Conservation (phyloP, 1,140 invertebrate genomes). For the Eubasilissa regina region DNA sequence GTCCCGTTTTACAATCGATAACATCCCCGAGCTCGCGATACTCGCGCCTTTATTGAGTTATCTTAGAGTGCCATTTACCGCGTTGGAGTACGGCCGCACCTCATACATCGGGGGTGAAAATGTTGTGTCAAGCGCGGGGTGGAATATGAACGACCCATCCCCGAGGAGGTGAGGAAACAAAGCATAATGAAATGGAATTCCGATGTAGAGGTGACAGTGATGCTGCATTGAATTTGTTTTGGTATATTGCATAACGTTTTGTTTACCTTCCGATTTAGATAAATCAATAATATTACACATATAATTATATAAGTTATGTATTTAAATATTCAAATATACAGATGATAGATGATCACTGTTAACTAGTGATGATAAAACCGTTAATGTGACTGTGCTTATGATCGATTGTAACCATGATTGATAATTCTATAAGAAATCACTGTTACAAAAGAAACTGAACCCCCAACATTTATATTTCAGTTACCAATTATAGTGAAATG, state of each 20-base stretch:
- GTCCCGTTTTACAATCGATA: neutral
- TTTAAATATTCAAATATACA: no score
- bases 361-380: no score
- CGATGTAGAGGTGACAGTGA: constrained; percentile 20
- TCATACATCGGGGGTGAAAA: neutral
- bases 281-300: neutral
- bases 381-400: no score
- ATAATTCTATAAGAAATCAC: no score
- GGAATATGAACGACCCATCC: constrained; percentile 31
- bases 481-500: no score
- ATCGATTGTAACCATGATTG: no score
- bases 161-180: constrained; percentile 24
- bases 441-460: no score
- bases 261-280: neutral
- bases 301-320: no score
- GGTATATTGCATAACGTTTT: constrained; percentile 15
- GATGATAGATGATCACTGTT: no score
- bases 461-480: no score
- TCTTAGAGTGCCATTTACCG: constrained; percentile 44
- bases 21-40: neutral
- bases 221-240: constrained; percentile 22
- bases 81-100: neutral
- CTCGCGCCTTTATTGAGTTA: constrained; percentile 32
- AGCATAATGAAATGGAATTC: constrained; percentile 33
- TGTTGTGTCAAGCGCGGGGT: neutral